phyloP scores from a whole-genome alignment of 1,140 invertebrate species.

The Aricia agestis region DNA sequence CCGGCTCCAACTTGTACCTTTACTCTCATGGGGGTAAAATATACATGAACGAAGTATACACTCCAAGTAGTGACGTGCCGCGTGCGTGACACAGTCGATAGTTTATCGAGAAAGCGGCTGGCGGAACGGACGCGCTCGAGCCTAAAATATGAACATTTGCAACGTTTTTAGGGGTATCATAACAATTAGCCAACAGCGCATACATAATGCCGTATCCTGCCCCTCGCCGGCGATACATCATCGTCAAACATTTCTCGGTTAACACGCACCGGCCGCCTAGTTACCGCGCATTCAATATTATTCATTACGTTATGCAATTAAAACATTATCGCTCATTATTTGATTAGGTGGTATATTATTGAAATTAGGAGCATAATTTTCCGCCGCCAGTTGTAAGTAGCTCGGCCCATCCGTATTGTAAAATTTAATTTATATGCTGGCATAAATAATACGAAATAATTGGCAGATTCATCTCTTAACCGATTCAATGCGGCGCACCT shows the following conservation, averaged over 20 bases:
- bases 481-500: too few relatives aligned
- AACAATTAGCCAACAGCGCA: neutral
- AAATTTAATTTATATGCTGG: too few relatives aligned
- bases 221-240: neutral
- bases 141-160: constrained; percentile 2
- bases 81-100: neutral
- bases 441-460: too few relatives aligned
- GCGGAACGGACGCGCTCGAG: neutral
- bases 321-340: neutral
- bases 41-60: too few relatives aligned
- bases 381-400: neutral
- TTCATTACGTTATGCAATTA: neutral
- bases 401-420: too few relatives aligned
- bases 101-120: constrained; percentile 1
- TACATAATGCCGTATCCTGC: neutral
- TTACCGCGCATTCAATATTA: neutral
- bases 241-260: neutral
- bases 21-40: too few relatives aligned
- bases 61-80: neutral
- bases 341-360: neutral
- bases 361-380: neutral
- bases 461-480: too few relatives aligned
- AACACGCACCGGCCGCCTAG: neutral
- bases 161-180: constrained; percentile 14
- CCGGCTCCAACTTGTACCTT: too few relatives aligned